Conservation (phyloP, 2,113 vertebrate species). For the Saimiri boliviensis region DNA sequence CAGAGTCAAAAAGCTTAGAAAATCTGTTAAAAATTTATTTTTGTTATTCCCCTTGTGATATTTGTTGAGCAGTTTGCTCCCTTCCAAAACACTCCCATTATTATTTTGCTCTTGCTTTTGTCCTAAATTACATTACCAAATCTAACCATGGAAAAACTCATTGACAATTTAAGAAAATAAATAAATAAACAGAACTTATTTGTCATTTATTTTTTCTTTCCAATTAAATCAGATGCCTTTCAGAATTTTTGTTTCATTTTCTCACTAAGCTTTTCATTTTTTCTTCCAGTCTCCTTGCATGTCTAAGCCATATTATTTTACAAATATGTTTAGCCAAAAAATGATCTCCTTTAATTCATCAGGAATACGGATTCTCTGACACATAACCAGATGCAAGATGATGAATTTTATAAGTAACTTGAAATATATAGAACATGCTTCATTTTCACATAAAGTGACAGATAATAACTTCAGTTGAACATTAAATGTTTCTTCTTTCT, state of each 20-base stretch:
- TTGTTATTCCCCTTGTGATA: not conserved
- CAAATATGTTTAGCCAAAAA: not conserved
- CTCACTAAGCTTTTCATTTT: not conserved
- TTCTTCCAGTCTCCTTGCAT: not conserved
- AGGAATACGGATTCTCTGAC: not conserved
- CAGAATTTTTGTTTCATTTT: not conserved
- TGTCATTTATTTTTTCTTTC: not conserved
- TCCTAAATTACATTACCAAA: not conserved
- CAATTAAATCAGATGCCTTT: not conserved
- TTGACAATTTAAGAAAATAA: not conserved
- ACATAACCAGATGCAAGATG: not conserved
- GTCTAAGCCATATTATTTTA: not conserved
- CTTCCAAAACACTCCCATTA: not conserved
- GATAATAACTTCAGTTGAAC: not conserved
- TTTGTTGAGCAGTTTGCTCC: not conserved
- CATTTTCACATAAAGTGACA: not conserved
- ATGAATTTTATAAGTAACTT: not conserved
- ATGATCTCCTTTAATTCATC: not conserved
- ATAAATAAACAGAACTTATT: accelerated
- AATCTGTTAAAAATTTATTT: not conserved
- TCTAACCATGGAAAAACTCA: not conserved
- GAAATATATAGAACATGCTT: not conserved
- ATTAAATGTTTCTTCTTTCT: not conserved
- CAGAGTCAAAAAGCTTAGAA: not conserved
- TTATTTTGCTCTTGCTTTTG: not conserved